Evolutionary conservation across 2,888 invertebrate genomes (phyloP).

Genomic region (Nymphalis urticae): DNA sequence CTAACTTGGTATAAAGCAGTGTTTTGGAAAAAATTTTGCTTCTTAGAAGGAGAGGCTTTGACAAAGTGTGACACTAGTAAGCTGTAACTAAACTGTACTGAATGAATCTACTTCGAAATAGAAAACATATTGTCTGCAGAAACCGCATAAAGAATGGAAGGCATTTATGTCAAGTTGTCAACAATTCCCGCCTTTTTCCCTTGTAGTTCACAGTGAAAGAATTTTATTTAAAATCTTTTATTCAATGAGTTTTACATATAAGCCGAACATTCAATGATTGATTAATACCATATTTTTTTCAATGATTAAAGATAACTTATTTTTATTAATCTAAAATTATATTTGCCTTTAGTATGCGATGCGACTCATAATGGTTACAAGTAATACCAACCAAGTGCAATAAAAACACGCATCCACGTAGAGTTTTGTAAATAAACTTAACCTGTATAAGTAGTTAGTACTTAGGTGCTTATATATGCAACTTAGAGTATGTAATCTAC

Average conservation of each 20-base stretch:
- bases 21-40: too few species aligned
- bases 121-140: conserved; percentile 25
- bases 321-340: neutral
- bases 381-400: neutral
- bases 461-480: neutral
- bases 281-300: neutral
- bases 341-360: neutral
- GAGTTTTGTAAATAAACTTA: neutral
- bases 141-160: conserved; percentile 20
- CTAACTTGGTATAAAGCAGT: too few species aligned
- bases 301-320: neutral
- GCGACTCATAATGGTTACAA: neutral
- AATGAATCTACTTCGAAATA: conserved; percentile 9
- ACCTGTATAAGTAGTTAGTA: neutral
- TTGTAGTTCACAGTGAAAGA: conserved; percentile 9
- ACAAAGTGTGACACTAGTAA: too few species aligned
- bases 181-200: conserved; percentile 20
- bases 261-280: too few species aligned
- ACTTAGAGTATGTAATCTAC: too few species aligned
- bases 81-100: too few species aligned
- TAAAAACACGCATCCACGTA: neutral
- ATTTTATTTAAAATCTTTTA: conserved; percentile 16
- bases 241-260: conserved; percentile 6
- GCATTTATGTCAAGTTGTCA: conserved; percentile 35
- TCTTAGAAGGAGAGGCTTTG: too few species aligned